These are phyloP conservation scores for Menidia menidia DNA, from an alignment of 2,797 vertebrate species.

Conservation along the genomic window DNA sequence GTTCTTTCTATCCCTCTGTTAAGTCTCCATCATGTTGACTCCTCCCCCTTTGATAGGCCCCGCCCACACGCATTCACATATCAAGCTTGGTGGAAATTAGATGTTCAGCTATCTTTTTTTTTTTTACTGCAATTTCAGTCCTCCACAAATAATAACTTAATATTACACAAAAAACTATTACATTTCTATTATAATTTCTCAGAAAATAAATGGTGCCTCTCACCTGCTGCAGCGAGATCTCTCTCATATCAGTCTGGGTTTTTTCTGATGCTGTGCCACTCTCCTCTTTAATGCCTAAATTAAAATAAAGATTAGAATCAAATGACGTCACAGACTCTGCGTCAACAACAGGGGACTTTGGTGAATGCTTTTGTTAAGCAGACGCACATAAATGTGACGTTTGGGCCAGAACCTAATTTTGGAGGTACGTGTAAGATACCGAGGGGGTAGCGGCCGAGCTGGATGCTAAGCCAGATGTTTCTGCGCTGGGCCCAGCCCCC, in stretches of 20 bases:
- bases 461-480: slow-evolving; percentile 92
- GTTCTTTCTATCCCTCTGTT: no score
- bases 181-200: no score
- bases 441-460: slow-evolving; percentile 67
- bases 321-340: neutral
- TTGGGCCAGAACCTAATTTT: neutral
- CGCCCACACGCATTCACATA: no score
- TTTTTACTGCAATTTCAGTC: no score
- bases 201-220: neutral
- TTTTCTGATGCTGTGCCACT: neutral
- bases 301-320: neutral
- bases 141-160: no score
- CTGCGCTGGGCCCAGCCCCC: slow-evolving; percentile 87
- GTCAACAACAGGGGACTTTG: rapidly evolving
- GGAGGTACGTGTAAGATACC: slow-evolving; percentile 27
- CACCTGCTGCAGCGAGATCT: slow-evolving; percentile 17
- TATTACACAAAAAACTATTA: no score
- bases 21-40: no score
- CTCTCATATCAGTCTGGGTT: neutral
- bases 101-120: no score
- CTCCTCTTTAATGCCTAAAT: slow-evolving; percentile 21
- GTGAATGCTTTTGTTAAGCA: neutral
- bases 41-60: no score
- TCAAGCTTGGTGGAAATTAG: no score
- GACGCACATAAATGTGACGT: rapidly evolving